These are phyloP conservation scores for Malacosoma neustria DNA, from an alignment of 2,888 invertebrate species.

Conservation along the genomic window DNA sequence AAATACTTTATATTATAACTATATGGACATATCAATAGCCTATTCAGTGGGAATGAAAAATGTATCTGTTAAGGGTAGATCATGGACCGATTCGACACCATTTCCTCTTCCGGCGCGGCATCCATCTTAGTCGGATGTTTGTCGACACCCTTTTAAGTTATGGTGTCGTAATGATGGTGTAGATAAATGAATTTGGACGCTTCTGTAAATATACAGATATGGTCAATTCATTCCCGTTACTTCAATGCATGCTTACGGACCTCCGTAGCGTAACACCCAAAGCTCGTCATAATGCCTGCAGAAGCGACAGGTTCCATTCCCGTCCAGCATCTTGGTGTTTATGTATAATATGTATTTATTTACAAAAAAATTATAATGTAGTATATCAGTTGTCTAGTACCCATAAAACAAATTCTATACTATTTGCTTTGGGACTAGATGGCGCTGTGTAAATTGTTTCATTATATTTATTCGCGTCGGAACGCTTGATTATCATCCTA, in stretches of 20 bases:
- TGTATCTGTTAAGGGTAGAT: slow-evolving; percentile 54
- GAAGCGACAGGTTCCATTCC: background rate
- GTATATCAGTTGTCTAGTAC: no score
- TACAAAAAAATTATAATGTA: no score
- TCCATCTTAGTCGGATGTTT: slow-evolving; percentile 62
- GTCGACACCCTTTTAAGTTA: slow-evolving; percentile 56
- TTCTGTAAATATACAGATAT: background rate
- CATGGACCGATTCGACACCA: slow-evolving; percentile 45
- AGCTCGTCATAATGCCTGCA: background rate
- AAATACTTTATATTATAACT: no score
- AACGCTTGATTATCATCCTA: no score
- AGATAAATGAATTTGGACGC: slow-evolving; percentile 6
- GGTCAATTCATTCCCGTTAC: slow-evolving; percentile 6
- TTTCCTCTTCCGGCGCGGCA: slow-evolving; percentile 53
- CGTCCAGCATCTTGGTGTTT: no score
- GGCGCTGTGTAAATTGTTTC: no score
- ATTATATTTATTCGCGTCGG: no score
- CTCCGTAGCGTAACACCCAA: background rate
- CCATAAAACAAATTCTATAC: no score
- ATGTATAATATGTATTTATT: no score
- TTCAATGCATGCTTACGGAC: slow-evolving; percentile 1
- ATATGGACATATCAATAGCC: no score
- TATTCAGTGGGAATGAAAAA: slow-evolving; percentile 47
- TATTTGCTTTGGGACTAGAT: no score
- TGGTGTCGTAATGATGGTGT: slow-evolving; percentile 28